Conservation (phyloP, 2,888 invertebrate genomes). For the Drosophila ezoana region DNA sequence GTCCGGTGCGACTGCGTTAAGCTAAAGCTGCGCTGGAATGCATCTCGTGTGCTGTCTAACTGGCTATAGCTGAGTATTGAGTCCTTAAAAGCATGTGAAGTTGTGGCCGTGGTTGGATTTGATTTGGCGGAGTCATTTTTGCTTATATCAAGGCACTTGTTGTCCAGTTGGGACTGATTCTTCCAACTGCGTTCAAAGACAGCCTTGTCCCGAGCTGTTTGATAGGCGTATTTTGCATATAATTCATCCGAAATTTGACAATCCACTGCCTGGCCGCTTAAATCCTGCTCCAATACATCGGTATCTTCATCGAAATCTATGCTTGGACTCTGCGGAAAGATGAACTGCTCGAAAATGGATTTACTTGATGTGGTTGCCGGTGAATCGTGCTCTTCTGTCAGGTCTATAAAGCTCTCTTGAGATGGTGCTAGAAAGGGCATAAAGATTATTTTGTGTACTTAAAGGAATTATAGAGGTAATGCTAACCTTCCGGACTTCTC, state of each 20-base stretch:
- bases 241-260: constrained; percentile 38
- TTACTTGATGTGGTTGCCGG: not conserved
- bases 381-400: constrained; percentile 54
- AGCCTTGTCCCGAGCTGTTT: not conserved
- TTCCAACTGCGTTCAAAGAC: not conserved
- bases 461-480: too few relatives aligned
- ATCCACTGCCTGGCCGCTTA: not conserved
- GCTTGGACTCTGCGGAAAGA: constrained; percentile 20
- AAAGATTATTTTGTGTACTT: not conserved
- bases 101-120: not conserved
- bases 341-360: constrained; percentile 7
- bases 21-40: constrained; percentile 48
- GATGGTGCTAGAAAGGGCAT: not conserved
- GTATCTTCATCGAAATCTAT: constrained; percentile 24
- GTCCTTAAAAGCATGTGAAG: not conserved
- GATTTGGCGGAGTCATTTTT: not conserved
- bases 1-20: constrained; percentile 20
- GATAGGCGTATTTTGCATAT: constrained; percentile 34
- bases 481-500: constrained; percentile 2
- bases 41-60: constrained; percentile 29
- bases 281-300: not conserved
- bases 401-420: constrained; percentile 46
- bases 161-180: not conserved
- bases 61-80: constrained; percentile 28
- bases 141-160: constrained; percentile 3